These are phyloP conservation scores for Dendropsophus ebraccatus DNA, from an alignment of 2,113 vertebrate genomes.

Conservation along the genomic window DNA sequence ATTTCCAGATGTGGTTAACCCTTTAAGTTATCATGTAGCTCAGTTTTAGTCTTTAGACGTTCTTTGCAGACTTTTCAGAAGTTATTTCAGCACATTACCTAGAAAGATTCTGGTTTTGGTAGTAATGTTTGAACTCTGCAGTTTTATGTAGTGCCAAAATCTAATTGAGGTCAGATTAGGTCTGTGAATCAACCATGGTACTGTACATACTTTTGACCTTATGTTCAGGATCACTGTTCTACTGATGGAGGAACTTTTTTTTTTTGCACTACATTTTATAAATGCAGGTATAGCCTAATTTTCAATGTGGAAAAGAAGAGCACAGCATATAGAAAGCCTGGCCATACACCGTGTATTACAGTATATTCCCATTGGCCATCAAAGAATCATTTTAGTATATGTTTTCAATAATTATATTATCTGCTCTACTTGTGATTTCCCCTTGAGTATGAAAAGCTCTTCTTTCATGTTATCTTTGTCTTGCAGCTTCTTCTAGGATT, in stretches of 20 bases:
- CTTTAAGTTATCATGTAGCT: too few species aligned
- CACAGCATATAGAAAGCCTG: not conserved
- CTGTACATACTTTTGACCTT: not conserved
- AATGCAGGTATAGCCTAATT: not conserved
- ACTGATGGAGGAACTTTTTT: too few species aligned
- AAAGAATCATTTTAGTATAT: conserved; percentile 23
- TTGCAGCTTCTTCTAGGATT: conserved; percentile 42
- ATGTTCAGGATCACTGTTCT: too few species aligned
- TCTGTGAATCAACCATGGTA: too few species aligned
- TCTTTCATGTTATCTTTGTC: conserved; percentile 45
- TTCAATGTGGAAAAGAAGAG: not conserved
- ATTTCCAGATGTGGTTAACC: too few species aligned
- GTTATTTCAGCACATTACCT: too few species aligned
- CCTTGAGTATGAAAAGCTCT: conserved; percentile 19
- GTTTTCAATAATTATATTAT: conserved; percentile 45
- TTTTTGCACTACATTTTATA: not conserved
- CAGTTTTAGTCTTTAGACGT: too few species aligned
- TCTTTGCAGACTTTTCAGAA: too few species aligned
- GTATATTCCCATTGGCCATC: conserved; percentile 7
- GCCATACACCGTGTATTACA: not conserved
- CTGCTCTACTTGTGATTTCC: conserved; percentile 13
- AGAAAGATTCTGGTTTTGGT: too few species aligned
- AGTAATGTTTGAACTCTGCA: too few species aligned
- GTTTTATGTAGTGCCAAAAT: too few species aligned
- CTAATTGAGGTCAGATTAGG: too few species aligned